Base-by-base conservation (phyloP, 2,797 vertebrate species). In the Acrocephalus scirpaceus region DNA sequence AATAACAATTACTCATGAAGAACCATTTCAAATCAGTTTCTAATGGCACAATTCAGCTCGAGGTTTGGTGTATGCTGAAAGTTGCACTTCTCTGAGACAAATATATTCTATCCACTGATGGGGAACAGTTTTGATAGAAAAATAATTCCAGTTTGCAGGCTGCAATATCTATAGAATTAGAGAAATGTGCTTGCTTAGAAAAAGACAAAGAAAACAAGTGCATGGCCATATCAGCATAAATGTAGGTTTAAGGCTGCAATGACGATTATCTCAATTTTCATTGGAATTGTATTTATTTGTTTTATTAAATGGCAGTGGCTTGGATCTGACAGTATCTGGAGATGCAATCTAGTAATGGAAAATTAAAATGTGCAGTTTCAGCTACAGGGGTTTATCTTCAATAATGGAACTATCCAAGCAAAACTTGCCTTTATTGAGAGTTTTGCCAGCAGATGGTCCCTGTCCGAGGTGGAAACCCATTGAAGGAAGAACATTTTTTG, bases 321-420 rank as follows among this genome's bases (percentile, higher is more conserved):
- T 51, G 34, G 32, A 81, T 66, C 51, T 76, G 78, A 70, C 48
- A 45, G 38, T 69, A 65, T 88, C 67, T 81, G 53, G 36, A 88
- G 81, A 56, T 21, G 53, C n/a, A 91, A 70, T 70, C 81, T 64
- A 60, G 60, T 45, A 87, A 73, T 56, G 60, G 81, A 82, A 94
- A 96, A 91, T 92, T 87, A 92, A 93, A 96, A 89, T 25, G 20
- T 91, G 64, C n/a, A 11, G 3, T 64, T 95, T 67, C 67, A 82
- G 60, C 87, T 91, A 44, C 80, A 42, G 60, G 26, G 53, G 9
- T 26, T 93, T 77, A 77, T 80, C 83, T 94, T 91, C 67, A 77
- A 58, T 95, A 87, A 85, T 27, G 64, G 71, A 85, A 34, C 36
- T 36, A 86, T 34, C 58, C 76, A 81, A 90, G 76, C 73, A 92